These are phyloP conservation scores for Plemyria rubiginata DNA, from an alignment of 2,888 invertebrate genomes.

Conservation along the genomic window DNA sequence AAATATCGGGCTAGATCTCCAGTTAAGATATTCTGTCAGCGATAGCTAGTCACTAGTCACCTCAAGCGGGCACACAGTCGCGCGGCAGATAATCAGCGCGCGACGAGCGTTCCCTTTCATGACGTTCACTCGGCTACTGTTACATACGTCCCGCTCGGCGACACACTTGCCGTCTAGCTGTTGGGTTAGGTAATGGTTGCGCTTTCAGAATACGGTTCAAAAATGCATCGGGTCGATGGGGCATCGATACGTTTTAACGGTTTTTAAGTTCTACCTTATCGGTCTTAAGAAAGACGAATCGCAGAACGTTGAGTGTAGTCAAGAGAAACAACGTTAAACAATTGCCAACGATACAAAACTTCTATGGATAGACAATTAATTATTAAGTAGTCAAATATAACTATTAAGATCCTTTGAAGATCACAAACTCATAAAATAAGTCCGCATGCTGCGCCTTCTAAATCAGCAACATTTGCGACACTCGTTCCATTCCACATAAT, in stretches of 20 bases:
- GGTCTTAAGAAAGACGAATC: background rate
- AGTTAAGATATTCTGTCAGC: slow-evolving; percentile 4
- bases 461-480: no score
- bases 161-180: slow-evolving; percentile 26
- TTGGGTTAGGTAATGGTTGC: slow-evolving; percentile 30
- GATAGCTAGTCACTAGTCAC: slow-evolving; percentile 2
- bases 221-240: background rate
- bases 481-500: no score
- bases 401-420: no score
- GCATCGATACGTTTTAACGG: background rate
- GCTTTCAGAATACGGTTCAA: background rate
- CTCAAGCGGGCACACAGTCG: slow-evolving; percentile 6
- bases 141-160: slow-evolving; percentile 24
- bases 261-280: background rate
- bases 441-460: no score
- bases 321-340: no score
- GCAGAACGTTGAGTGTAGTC: background rate
- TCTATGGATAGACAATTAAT: no score
- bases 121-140: slow-evolving; percentile 34
- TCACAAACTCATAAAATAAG: no score
- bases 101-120: slow-evolving; percentile 26
- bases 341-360: no score
- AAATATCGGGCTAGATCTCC: background rate
- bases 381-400: no score
- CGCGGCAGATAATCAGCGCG: slow-evolving; percentile 28